Evolutionary conservation across 1,140 invertebrate genomes (phyloP).

Genomic region (Lasioglossum albipes): DNA sequence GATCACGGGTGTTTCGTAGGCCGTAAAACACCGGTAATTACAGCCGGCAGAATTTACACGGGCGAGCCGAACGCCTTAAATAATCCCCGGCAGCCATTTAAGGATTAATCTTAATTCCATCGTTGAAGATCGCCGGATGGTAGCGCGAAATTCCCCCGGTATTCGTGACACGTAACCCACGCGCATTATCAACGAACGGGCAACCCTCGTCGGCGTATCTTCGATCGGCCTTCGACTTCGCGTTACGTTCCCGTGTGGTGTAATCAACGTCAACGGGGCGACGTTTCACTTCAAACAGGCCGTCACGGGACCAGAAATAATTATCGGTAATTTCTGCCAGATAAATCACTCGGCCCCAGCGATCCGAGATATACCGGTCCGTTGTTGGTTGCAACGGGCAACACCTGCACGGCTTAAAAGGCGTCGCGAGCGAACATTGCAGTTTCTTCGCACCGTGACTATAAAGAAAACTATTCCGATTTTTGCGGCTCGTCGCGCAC

Average conservation of each 20-base stretch:
- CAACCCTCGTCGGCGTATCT: constrained; percentile 34
- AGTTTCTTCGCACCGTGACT: background rate
- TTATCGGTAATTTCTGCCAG: constrained; percentile 46
- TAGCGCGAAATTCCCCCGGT: constrained; percentile 19
- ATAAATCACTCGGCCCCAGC: constrained; percentile 31
- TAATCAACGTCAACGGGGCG: constrained; percentile 41
- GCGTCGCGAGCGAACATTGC: background rate
- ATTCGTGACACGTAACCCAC: constrained; percentile 31
- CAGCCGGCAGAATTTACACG: constrained; percentile 2
- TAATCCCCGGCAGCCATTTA: constrained; percentile 24
- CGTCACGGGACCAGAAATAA: constrained; percentile 35
- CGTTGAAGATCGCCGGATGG: background rate
- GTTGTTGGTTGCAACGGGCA: background rate
- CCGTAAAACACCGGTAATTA: constrained; percentile 3
- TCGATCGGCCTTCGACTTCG: constrained; percentile 27
- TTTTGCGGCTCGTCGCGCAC: background rate
- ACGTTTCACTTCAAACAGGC: constrained; percentile 34
- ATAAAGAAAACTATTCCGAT: background rate
- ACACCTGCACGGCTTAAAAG: constrained; percentile 40
- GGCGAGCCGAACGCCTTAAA: constrained; percentile 8
- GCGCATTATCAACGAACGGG: constrained; percentile 35
- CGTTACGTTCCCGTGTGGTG: constrained; percentile 15
- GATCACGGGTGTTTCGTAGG: background rate
- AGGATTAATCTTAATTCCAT: constrained; percentile 45
- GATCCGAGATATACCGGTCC: constrained; percentile 31